Evolutionary conservation across 2,797 vertebrate species (phyloP).

Genomic region (Rhincodon typus): DNA sequence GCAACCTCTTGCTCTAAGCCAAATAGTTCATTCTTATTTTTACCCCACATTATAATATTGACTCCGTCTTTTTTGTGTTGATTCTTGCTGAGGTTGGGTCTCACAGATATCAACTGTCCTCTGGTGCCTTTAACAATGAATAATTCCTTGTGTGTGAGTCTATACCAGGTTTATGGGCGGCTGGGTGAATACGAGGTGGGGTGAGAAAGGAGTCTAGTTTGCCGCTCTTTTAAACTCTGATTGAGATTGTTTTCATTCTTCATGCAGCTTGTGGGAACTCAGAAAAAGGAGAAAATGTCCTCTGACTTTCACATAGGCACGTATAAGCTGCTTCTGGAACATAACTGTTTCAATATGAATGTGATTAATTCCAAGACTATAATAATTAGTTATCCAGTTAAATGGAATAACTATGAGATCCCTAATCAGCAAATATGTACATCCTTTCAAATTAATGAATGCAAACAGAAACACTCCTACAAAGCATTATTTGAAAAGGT

Average conservation of each 20-base stretch:
- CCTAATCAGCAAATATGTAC: not conserved
- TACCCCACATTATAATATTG: not conserved
- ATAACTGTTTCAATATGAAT: not conserved
- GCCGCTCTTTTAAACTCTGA: not conserved
- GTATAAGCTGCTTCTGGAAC: not conserved
- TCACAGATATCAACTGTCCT: not conserved
- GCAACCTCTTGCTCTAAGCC: not conserved
- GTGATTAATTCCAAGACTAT: not conserved
- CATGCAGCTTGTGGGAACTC: not conserved
- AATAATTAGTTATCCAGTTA: slow-evolving; percentile 24
- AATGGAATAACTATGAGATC: slow-evolving; percentile 1
- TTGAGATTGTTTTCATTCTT: not conserved
- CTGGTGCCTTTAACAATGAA: not conserved
- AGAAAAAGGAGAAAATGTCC: not conserved
- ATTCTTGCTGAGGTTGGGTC: not conserved
- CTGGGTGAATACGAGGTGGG: not conserved
- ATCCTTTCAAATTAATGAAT: slow-evolving; percentile 24
- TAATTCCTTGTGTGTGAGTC: not conserved
- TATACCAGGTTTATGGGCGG: not conserved
- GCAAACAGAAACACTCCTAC: not conserved
- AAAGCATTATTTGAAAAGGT: not conserved
- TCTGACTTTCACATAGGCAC: not conserved
- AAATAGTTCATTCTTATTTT: not conserved
- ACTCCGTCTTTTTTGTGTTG: not conserved
- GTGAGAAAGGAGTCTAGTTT: not conserved